Conservation (phyloP, 2,888 invertebrate genomes). For the Leptopterna dolabrata region DNA sequence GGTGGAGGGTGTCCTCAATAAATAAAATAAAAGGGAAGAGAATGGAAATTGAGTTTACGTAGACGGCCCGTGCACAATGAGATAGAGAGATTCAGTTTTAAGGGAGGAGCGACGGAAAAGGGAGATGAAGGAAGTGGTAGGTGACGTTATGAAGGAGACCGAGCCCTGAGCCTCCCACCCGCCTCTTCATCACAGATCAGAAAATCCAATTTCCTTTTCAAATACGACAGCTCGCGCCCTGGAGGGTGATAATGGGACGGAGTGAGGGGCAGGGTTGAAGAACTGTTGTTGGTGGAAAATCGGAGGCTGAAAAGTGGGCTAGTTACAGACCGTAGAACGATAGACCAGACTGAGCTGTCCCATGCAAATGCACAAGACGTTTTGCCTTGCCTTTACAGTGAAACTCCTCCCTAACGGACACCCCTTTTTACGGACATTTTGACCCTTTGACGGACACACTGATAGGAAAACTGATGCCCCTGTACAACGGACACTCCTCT, state of each 20-base stretch:
- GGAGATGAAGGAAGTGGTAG: background rate
- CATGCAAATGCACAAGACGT: too few species aligned
- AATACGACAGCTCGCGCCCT: background rate
- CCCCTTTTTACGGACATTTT: too few species aligned
- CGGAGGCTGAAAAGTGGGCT: too few species aligned
- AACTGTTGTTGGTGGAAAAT: too few species aligned
- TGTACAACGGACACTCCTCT: too few species aligned
- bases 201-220: slow-evolving; percentile 11
- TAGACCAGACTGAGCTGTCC: too few species aligned
- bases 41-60: slow-evolving; percentile 7
- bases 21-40: background rate
- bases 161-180: background rate
- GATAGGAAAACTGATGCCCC: too few species aligned
- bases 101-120: background rate
- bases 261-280: too few species aligned
- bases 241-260: background rate
- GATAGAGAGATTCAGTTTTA: background rate
- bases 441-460: too few species aligned
- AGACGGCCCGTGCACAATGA: background rate
- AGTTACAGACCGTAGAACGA: too few species aligned
- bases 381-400: too few species aligned
- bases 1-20: background rate
- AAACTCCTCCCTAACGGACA: too few species aligned
- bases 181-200: background rate
- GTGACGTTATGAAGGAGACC: background rate